Evolutionary conservation across 1,140 invertebrate species (phyloP).

Genomic region (Thereuonema tuberculata): DNA sequence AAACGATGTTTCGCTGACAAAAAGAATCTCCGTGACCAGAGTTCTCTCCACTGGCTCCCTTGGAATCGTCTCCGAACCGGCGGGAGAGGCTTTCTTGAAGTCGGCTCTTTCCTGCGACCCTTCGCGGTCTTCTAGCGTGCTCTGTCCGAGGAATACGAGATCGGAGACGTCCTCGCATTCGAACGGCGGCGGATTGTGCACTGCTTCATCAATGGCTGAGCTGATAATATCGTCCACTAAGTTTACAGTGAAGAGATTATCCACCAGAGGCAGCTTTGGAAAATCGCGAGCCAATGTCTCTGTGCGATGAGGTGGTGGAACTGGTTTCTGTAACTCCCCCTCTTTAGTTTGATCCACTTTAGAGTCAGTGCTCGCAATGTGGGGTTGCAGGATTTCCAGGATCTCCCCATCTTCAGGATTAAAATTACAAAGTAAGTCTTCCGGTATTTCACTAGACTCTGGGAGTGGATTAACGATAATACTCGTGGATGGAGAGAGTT

Average conservation of each 20-base stretch:
- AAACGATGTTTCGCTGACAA: constrained; percentile 3
- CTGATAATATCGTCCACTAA: not conserved
- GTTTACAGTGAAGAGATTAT: not conserved
- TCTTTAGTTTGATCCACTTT: too few species aligned
- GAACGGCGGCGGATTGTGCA: not conserved
- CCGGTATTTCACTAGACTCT: too few species aligned
- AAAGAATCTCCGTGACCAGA: not conserved
- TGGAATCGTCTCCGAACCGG: not conserved
- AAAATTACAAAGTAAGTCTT: too few species aligned
- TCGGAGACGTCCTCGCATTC: not conserved
- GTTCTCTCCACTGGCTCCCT: not conserved
- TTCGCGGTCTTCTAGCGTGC: not conserved
- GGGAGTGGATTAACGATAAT: too few species aligned
- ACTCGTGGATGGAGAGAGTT: too few species aligned
- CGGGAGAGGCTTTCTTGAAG: not conserved
- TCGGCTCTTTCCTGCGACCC: not conserved
- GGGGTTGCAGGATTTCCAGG: too few species aligned
- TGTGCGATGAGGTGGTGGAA: too few species aligned
- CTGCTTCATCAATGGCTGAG: not conserved
- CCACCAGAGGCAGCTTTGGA: not conserved
- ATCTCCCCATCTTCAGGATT: too few species aligned
- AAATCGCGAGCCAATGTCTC: not conserved
- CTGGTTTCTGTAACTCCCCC: too few species aligned
- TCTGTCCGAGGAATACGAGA: not conserved
- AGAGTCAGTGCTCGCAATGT: too few species aligned